A percentile compares a stretch with the other conserved stretches of the same genome.
phyloP scores from a whole-genome alignment of 2,888 invertebrate species.

The Drosophila parthenogenetica region DNA sequence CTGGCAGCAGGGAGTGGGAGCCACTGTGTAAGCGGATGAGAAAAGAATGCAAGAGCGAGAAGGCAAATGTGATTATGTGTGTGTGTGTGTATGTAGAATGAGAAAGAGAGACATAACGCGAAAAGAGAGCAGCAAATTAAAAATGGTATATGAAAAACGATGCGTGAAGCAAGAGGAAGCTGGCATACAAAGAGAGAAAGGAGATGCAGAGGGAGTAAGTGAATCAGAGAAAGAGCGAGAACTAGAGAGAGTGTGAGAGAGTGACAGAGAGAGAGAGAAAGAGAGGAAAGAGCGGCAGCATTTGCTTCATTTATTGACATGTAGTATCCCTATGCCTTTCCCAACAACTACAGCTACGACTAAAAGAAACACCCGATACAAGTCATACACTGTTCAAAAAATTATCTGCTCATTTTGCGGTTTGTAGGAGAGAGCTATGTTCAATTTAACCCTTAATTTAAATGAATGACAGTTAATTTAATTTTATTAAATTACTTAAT shows the following conservation, averaged over 20 bases:
- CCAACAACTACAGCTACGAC: constrained; percentile 42
- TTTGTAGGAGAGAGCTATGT: too few species aligned
- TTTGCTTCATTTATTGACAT: constrained; percentile 75
- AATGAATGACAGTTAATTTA: too few species aligned
- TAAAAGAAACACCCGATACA: not conserved
- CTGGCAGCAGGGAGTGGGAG: constrained; percentile 24
- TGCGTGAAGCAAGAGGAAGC: constrained; percentile 45
- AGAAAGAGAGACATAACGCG: constrained; percentile 28
- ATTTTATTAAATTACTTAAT: too few species aligned
- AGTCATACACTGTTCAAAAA: not conserved
- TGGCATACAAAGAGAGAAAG: not conserved
- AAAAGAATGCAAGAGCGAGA: constrained; percentile 16
- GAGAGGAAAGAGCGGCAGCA: constrained; percentile 4
- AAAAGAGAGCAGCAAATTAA: constrained; percentile 70
- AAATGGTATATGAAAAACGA: constrained; percentile 61
- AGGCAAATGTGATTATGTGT: not conserved
- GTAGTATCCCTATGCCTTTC: constrained; percentile 72
- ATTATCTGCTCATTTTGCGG: too few species aligned
- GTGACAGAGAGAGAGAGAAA: not conserved
- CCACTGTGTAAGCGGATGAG: constrained; percentile 3
- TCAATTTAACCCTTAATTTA: too few species aligned
- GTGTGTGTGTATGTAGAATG: constrained; percentile 9
- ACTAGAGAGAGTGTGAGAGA: not conserved
- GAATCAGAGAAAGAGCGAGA: not conserved
- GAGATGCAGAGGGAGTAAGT: not conserved